Base-by-base conservation (phyloP, 2,888 invertebrate genomes). In the Cantharis flavilabris region DNA sequence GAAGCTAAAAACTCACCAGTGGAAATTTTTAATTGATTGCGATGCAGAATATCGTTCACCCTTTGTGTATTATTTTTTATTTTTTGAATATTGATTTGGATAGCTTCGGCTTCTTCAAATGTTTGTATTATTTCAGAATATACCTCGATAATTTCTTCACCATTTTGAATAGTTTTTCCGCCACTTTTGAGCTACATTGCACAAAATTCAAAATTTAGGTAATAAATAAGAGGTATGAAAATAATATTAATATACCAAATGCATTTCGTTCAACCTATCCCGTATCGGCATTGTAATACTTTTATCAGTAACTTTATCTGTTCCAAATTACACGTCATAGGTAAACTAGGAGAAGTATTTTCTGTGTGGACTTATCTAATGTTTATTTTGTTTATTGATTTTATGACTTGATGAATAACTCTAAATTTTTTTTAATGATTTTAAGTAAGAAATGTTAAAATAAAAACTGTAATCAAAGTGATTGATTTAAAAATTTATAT, bases 21-120 rank as follows among this genome's bases (percentile, higher is more conserved):
- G 13, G 78, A 71, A 62, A 77, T 65, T 62, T 78, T 75, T 18
- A 80, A 72, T 10, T 65, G 14, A 11, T 73, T 75, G 30, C 73
- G 74, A 69, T 78, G 72, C 14, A 78, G 63, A 67, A 80, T 78
- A 10, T 77, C 73, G 33, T 80, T 76, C 9, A 79, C 79, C 77
- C 88, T 88, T 84, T 87, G 88, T 70, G 91, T 90, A 86, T 90
- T 90, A 80, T 85, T 86, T 83, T 88, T 88, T 73, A 92, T 88
- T 78, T 89, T 89, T 79, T 88, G 87, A 81, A 91, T 90, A 90
- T 90, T 90, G 81, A 85, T 84, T 81, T 89, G 88, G 82, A 91
- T 87, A 80, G 89, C 88, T 78, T 84, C 84, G 2, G 84, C 80
- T 70, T 83, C 79, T 79, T 85, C 83, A 28, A 85, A 83, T 0